Base-by-base conservation (phyloP, 2,888 invertebrate genomes). In the Diplazon laetatorius region DNA sequence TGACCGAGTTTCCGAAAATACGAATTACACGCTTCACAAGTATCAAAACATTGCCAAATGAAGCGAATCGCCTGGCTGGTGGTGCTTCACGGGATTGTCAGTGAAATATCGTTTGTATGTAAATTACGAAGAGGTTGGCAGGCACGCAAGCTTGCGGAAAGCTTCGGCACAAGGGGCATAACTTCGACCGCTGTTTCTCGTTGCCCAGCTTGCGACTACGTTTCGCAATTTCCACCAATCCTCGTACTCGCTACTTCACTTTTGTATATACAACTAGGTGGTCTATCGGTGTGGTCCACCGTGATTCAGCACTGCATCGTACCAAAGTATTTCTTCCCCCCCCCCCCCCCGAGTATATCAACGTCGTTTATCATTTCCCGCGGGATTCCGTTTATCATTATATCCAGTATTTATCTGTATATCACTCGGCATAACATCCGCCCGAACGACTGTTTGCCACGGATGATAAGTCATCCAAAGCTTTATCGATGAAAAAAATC, bases 51-150 rank as follows among this genome's bases (percentile, higher is more conserved):
- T 63, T 72, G 72, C 44, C 55, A 63, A 72, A 71, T 71, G 62
- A 71, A 63, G 71, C 62, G 71, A 30, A 55, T 63, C 52, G 50
- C 52, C 52, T 25, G 37, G 44, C 52, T 52, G 55, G 35, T 55
- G 44, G 20, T 42, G 44, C 39, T 22, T 42, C 62, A 35, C 52
- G 42, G 57, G 25, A 55, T 3, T 46, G 50, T 46, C 55, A 57
- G 77, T 72, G 77, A 77, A 72, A 77, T 72, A 77, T 77, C 72
- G 66, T 77, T 77, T 68, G 46, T 72, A 77, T 77, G 77, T 68
- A 77, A 72, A 77, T 77, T 77, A 77, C 77, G 66, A 68, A 52
- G 62, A 72, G 72, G 18, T 44, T 48, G 68, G 77, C 60, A 60
- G 73, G 73, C 48, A 48, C 65, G 70, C 59, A 52, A 68, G 68